Percentiles rank a stretch among this genome's conserved stretches.
Evolutionary conservation across 2,113 vertebrate genomes (phyloP).

Genomic region (Octodon degus): DNA sequence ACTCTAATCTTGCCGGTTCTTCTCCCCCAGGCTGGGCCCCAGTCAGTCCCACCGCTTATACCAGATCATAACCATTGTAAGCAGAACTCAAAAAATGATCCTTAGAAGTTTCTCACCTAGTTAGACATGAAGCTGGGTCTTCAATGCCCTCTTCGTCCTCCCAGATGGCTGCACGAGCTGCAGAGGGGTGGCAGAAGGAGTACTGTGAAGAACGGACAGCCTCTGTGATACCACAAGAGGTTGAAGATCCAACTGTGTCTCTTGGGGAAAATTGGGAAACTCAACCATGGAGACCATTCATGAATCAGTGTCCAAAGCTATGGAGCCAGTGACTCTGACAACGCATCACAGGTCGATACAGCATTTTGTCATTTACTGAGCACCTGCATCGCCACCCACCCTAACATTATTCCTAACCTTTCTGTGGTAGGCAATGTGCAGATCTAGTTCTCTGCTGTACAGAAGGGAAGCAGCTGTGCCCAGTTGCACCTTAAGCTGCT

Average conservation of each 20-base stretch:
- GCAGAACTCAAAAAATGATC: not conserved
- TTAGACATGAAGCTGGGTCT: not conserved
- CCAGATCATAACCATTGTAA: accelerated
- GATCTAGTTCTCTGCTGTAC: not conserved
- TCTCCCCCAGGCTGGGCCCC: too few relatives aligned
- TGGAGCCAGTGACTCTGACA: accelerated
- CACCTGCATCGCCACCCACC: accelerated
- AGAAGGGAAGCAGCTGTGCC: too few relatives aligned
- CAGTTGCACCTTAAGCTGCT: too few relatives aligned
- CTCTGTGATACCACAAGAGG: too few relatives aligned
- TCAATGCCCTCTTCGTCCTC: not conserved
- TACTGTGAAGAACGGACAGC: not conserved
- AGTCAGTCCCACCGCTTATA: not conserved
- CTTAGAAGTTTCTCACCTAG: not conserved
- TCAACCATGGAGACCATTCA: not conserved
- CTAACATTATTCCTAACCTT: accelerated
- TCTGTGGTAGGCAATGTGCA: too few relatives aligned
- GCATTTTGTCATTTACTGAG: not conserved
- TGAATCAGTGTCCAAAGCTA: not conserved
- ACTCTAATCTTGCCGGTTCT: too few relatives aligned
- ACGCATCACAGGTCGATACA: not conserved
- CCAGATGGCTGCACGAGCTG: not conserved
- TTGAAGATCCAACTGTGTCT: not conserved
- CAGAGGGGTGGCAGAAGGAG: not conserved
- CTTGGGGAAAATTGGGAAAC: not conserved